Percentiles rank a stretch among this genome's conserved stretches.
These are phyloP conservation scores for Enhydra lutris DNA, from an alignment of 2,113 vertebrate species.

Conservation along the genomic window DNA sequence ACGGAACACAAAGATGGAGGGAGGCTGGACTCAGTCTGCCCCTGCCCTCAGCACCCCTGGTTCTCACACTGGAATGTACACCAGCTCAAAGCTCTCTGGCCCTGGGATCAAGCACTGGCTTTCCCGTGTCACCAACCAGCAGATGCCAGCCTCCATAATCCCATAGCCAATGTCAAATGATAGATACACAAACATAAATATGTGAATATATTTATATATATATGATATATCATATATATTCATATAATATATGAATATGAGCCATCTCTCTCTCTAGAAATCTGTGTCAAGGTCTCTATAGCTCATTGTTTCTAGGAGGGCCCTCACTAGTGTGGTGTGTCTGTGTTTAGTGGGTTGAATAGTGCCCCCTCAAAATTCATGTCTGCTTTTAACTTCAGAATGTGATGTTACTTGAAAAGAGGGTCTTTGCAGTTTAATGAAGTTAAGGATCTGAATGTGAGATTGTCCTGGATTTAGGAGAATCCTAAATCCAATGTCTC, in stretches of 20 bases:
- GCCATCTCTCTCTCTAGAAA: neutral
- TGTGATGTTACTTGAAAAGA: neutral
- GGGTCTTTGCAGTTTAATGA: neutral
- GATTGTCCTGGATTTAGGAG: neutral
- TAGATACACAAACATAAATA: neutral
- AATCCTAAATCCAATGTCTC: neutral
- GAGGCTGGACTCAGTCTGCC: neutral
- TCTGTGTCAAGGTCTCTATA: neutral
- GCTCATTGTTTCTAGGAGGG: neutral
- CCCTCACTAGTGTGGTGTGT: neutral
- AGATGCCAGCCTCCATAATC: neutral
- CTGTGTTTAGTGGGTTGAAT: neutral
- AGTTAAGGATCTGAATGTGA: neutral
- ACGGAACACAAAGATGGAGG: neutral
- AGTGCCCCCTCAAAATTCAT: too few relatives aligned
- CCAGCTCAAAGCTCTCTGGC: neutral
- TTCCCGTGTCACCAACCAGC: neutral
- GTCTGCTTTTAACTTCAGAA: neutral
- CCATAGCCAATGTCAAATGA: neutral
- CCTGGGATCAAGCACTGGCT: neutral
- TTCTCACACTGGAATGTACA: neutral
- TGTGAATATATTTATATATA: too few relatives aligned
- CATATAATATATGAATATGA: neutral
- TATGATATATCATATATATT: too few relatives aligned
- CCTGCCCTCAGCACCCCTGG: neutral